phyloP scores from a whole-genome alignment of 2,113 vertebrate genomes.

The Papio anubis region DNA sequence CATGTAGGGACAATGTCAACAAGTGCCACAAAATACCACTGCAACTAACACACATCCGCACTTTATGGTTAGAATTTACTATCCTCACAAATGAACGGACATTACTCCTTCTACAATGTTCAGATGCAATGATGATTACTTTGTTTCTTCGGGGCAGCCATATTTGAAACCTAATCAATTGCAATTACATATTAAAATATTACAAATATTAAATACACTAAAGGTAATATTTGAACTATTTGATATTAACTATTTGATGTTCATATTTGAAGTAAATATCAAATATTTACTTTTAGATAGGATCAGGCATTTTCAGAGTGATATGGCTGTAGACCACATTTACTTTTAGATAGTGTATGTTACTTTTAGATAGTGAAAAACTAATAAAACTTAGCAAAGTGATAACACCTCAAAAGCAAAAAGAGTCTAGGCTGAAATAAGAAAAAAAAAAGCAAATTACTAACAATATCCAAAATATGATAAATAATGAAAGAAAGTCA shows the following conservation, averaged over 20 bases:
- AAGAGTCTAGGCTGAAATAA: not conserved
- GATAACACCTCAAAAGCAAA: not conserved
- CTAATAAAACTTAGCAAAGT: not conserved
- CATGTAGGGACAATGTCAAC: not conserved
- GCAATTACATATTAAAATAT: not conserved
- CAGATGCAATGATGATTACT: not conserved
- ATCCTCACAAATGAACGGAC: not conserved
- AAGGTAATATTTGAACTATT: not conserved
- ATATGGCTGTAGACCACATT: too few relatives aligned
- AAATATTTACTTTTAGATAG: too few relatives aligned
- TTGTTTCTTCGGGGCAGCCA: not conserved
- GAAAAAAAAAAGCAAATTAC: not conserved
- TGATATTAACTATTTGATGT: not conserved
- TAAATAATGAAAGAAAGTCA: not conserved
- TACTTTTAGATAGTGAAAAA: not conserved
- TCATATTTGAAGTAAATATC: not conserved
- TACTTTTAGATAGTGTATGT: not conserved
- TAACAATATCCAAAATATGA: not conserved
- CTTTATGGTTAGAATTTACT: not conserved
- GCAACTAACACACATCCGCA: not conserved
- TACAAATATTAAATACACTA: not conserved
- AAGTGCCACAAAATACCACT: not conserved
- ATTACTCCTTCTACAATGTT: not conserved
- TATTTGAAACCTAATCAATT: not conserved
- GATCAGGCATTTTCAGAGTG: too few relatives aligned